phyloP scores from a whole-genome alignment of 2,797 vertebrate genomes.

The Chrosomus eos region DNA sequence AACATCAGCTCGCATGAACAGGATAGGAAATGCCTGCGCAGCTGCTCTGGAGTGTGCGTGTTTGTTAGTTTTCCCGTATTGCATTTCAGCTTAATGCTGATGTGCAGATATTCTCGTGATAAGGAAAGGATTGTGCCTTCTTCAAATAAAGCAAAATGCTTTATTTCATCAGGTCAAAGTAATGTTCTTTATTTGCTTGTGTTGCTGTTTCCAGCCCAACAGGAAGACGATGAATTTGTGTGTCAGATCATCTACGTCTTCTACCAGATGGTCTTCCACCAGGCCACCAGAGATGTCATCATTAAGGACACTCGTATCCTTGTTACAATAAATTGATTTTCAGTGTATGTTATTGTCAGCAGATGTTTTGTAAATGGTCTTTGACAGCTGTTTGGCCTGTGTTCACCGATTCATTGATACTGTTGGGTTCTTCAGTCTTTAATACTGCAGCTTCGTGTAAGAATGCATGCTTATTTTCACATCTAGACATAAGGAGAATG shows the following conservation, averaged over 20 bases:
- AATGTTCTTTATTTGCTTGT: constrained; percentile 35
- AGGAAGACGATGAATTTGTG: constrained; percentile 88
- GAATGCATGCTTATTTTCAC: neutral
- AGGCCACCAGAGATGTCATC: constrained; percentile 89
- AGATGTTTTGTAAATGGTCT: constrained; percentile 20
- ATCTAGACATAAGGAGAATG: neutral
- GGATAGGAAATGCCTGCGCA: constrained; percentile 32
- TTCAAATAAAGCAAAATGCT: neutral
- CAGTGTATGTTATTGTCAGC: neutral
- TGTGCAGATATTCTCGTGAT: constrained; percentile 6
- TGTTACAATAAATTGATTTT: constrained; percentile 56
- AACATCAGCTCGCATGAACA: constrained; percentile 29
- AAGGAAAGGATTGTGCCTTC: neutral
- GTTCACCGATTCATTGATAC: constrained; percentile 5
- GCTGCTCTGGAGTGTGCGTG: constrained; percentile 3
- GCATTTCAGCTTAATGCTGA: constrained; percentile 23
- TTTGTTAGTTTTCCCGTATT: constrained; percentile 20
- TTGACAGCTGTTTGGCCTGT: constrained; percentile 17
- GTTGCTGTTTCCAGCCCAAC: constrained; percentile 46
- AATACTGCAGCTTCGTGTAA: neutral
- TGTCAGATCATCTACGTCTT: constrained; percentile 90
- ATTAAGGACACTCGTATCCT: constrained; percentile 90
- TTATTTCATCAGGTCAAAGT: neutral
- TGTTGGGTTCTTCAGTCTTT: neutral
- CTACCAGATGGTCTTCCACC: constrained; percentile 91